These are phyloP conservation scores for Caenorhabditis wallacei DNA, from an alignment of 2,888 invertebrate species.

Conservation along the genomic window DNA sequence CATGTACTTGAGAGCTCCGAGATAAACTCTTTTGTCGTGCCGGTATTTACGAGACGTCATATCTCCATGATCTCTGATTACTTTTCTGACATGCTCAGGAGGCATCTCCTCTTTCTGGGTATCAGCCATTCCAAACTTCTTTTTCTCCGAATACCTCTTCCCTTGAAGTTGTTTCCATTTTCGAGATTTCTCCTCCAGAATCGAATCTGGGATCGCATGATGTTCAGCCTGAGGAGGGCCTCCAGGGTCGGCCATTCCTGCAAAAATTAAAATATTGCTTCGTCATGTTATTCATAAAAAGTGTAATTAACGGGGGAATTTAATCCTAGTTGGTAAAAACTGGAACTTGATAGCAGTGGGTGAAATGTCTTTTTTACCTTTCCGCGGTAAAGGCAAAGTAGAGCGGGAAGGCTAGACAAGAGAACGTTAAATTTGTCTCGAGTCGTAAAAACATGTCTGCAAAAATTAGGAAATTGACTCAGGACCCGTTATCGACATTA, in stretches of 20 bases:
- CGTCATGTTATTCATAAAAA: too few relatives aligned
- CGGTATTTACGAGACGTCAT: slow-evolving; percentile 99
- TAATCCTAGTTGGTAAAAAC: too few relatives aligned
- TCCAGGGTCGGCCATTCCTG: slow-evolving; percentile 63
- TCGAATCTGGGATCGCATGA: slow-evolving; percentile 47
- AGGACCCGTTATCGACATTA: not conserved
- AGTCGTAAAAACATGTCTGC: not conserved
- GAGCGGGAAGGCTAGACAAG: not conserved
- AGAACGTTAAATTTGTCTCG: not conserved
- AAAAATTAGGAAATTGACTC: not conserved
- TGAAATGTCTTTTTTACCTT: not conserved
- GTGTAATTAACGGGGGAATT: too few relatives aligned
- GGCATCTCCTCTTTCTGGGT: slow-evolving; percentile 99
- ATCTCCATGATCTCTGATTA: slow-evolving; percentile 98
- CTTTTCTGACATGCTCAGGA: slow-evolving; percentile 98
- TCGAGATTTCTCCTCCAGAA: slow-evolving; percentile 79
- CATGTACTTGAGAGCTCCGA: slow-evolving; percentile 99
- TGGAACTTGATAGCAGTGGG: not conserved
- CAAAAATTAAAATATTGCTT: slow-evolving; percentile 1
- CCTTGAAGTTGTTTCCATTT: slow-evolving; percentile 99
- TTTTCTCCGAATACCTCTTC: slow-evolving; percentile 98
- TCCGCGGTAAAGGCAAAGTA: not conserved
- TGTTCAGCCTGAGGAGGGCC: slow-evolving; percentile 47
- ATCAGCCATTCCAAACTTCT: slow-evolving; percentile 98
- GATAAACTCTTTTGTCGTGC: slow-evolving; percentile 98